Percentiles rank a stretch among this genome's conserved stretches.
Evolutionary conservation across 2,113 vertebrate genomes (phyloP).

Genomic region (Uropsilus gracilis): DNA sequence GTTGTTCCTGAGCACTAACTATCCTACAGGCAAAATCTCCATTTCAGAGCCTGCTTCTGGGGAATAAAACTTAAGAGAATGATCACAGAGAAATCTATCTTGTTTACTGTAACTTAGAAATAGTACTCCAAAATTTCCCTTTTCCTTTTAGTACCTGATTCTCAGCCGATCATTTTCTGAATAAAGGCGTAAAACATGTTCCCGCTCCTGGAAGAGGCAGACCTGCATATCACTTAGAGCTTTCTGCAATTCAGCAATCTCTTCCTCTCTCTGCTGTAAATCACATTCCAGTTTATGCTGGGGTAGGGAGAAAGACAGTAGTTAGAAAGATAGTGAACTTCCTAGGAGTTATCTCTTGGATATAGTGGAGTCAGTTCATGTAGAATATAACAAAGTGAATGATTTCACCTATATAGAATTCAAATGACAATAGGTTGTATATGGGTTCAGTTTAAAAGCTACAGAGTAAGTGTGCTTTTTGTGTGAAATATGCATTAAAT

Average conservation of each 20-base stretch:
- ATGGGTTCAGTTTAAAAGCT: no score
- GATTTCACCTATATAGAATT: background rate
- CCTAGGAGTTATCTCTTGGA: background rate
- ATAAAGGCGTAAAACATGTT: constrained; percentile 94
- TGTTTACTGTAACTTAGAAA: background rate
- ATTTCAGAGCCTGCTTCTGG: background rate
- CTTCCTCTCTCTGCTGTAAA: constrained; percentile 91
- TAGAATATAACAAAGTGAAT: background rate
- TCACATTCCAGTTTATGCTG: constrained; percentile 95
- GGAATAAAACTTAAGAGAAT: background rate
- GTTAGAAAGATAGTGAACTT: background rate
- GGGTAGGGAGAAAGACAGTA: background rate
- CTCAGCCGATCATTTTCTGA: constrained; percentile 96
- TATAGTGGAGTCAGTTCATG: background rate
- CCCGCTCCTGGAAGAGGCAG: constrained; percentile 95
- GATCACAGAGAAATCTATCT: background rate
- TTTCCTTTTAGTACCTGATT: constrained; percentile 89
- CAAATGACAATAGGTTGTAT: background rate
- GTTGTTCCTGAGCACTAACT: background rate
- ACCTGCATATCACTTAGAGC: constrained; percentile 97
- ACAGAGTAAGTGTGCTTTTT: no score
- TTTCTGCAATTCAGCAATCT: constrained; percentile 93
- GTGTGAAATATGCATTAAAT: no score
- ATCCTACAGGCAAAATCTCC: background rate
- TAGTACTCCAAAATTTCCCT: background rate